Evolutionary conservation across 92 coral and sea anemone genomes (phyloP).

Genomic region (Virgularia gustaviana): DNA sequence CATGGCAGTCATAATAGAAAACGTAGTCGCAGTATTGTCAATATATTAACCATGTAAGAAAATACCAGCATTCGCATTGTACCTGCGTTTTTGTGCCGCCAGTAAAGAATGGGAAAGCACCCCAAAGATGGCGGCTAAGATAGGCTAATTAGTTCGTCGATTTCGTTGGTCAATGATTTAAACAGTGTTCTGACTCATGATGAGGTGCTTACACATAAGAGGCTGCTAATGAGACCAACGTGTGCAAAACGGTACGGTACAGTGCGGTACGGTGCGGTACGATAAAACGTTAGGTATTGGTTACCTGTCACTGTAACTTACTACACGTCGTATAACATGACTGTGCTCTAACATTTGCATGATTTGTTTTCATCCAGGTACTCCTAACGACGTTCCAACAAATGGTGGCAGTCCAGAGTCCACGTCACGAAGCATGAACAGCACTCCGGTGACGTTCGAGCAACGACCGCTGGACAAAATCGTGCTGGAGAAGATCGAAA

Average conservation of each 20-base stretch:
- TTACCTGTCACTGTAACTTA: too few species aligned
- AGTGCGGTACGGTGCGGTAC: neutral
- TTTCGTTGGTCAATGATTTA: slow-evolving; percentile 33
- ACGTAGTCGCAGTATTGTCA: too few species aligned
- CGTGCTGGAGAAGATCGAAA: slow-evolving; percentile 12
- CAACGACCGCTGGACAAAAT: slow-evolving; percentile 7
- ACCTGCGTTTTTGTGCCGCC: too few species aligned
- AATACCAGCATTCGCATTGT: too few species aligned
- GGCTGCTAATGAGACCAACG: slow-evolving; percentile 38
- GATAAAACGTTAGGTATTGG: too few species aligned
- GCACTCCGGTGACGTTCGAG: slow-evolving; percentile 28
- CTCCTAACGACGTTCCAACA: slow-evolving; percentile 1
- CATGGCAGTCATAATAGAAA: too few species aligned
- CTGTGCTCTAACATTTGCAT: too few species aligned
- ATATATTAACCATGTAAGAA: too few species aligned
- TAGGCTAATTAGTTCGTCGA: too few species aligned
- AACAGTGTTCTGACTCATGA: slow-evolving; percentile 32
- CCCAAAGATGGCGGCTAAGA: too few species aligned
- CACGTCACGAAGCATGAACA: slow-evolving; percentile 10
- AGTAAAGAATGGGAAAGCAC: too few species aligned
- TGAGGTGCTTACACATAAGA: slow-evolving; percentile 37
- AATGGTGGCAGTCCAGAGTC: slow-evolving; percentile 27
- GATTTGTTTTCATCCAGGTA: neutral
- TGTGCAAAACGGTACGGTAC: neutral
- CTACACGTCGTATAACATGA: too few species aligned